These are phyloP conservation scores for Antechinus stuartii DNA, from an alignment of 2,113 vertebrate species.

Conservation along the genomic window DNA sequence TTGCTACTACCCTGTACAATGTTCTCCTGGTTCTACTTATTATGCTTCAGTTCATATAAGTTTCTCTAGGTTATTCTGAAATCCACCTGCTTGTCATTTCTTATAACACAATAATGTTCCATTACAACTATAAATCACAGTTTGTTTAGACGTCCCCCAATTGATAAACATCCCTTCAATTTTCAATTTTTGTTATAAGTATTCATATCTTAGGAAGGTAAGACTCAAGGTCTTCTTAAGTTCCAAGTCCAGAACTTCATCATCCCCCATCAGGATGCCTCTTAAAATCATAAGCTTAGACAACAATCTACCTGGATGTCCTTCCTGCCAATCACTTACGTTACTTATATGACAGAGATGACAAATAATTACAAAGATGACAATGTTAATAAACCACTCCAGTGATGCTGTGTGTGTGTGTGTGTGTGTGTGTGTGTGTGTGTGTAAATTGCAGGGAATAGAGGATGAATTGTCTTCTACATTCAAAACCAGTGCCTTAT, in stretches of 20 bases:
- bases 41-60: no score
- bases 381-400: neutral
- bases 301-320: neutral
- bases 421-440: no score
- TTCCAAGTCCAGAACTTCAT: neutral
- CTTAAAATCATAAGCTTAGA: neutral
- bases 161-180: no score
- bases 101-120: no score
- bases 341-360: neutral
- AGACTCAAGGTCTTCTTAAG: neutral
- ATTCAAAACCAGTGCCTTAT: neutral
- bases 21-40: no score
- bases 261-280: neutral
- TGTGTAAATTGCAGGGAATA: no score
- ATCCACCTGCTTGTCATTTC: no score
- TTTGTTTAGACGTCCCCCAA: no score
- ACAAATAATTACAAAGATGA: neutral
- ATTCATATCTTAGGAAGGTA: neutral
- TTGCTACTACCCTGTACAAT: no score
- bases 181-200: neutral
- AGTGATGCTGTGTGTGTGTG: neutral
- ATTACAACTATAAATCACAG: no score
- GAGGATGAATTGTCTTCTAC: neutral
- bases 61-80: no score
- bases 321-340: neutral